Evolutionary conservation across 2,797 vertebrate species (phyloP).

Genomic region (Oryzias sinensis): DNA sequence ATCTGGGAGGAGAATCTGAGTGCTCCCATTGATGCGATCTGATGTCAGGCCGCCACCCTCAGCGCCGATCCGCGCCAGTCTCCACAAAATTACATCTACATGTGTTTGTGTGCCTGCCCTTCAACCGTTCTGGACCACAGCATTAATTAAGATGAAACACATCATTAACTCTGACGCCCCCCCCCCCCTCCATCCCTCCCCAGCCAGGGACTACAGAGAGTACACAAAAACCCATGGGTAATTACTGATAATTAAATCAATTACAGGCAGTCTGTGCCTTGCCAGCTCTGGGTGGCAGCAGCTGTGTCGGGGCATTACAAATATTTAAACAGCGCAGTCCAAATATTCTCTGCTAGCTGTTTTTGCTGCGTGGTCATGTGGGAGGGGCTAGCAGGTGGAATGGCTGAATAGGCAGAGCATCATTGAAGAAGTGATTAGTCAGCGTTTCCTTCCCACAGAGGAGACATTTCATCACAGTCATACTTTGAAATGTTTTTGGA

Average conservation of each 20-base stretch:
- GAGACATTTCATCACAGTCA: constrained; percentile 86
- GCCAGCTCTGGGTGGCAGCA: constrained; percentile 77
- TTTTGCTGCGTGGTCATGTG: constrained; percentile 24
- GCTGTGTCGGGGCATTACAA: constrained; percentile 79
- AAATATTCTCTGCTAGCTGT: constrained; percentile 70
- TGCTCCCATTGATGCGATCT: constrained; percentile 31
- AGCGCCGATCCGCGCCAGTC: constrained; percentile 60
- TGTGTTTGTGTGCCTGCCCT: constrained; percentile 68
- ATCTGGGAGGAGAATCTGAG: constrained; percentile 8
- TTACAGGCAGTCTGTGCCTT: constrained; percentile 86
- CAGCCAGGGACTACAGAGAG: constrained; percentile 65
- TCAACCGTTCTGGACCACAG: constrained; percentile 72
- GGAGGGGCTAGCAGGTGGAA: constrained; percentile 23
- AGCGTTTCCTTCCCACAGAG: constrained; percentile 81
- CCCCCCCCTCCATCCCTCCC: constrained; percentile 64
- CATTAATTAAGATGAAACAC: constrained; percentile 81
- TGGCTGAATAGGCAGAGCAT: constrained; percentile 75
- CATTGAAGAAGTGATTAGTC: constrained; percentile 73
- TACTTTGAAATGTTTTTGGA: constrained; percentile 77
- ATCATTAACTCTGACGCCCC: constrained; percentile 77
- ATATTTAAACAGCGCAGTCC: constrained; percentile 89
- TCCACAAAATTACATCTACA: constrained; percentile 74
- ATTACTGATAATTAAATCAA: constrained; percentile 97
- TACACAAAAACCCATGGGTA: constrained; percentile 85
- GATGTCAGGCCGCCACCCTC: constrained; percentile 63